These are phyloP conservation scores for Burhinus bistriatus DNA, from an alignment of 2,113 vertebrate genomes.

Conservation along the genomic window DNA sequence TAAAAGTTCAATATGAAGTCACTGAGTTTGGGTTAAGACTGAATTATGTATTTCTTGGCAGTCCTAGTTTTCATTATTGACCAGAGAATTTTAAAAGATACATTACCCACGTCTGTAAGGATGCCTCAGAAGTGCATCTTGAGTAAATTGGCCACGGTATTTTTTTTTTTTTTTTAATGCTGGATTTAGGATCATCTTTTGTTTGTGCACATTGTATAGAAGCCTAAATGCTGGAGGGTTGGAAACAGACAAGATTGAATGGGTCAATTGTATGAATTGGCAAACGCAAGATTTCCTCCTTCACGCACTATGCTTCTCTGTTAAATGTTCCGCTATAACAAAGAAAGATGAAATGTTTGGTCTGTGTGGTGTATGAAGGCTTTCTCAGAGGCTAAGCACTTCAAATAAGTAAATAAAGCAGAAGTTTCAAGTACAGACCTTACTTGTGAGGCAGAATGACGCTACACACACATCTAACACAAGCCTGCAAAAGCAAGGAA, in stretches of 20 bases:
- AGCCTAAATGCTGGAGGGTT: neutral
- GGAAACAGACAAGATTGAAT: slow-evolving; percentile 9
- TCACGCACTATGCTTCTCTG: neutral
- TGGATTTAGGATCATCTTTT: neutral
- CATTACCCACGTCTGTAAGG: neutral
- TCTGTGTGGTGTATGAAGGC: neutral
- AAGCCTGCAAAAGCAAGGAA: neutral
- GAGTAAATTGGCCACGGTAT: neutral
- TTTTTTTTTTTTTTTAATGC: neutral
- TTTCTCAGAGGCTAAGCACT: neutral
- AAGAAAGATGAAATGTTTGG: slow-evolving; percentile 30
- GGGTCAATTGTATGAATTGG: slow-evolving; percentile 21
- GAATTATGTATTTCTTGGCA: neutral
- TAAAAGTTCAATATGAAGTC: slow-evolving; percentile 14
- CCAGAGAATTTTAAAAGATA: neutral
- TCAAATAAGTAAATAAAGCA: neutral
- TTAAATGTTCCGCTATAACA: slow-evolving; percentile 4
- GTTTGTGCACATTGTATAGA: neutral
- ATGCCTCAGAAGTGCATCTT: neutral
- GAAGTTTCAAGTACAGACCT: neutral
- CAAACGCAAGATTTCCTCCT: neutral
- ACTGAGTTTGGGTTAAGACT: neutral
- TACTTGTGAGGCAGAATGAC: neutral
- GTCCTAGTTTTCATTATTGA: neutral
- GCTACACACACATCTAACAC: neutral